A percentile compares a stretch with the other conserved stretches of the same genome.
phyloP scores from a whole-genome alignment of 1,140 invertebrate genomes.

The Calephelis virginiensis region DNA sequence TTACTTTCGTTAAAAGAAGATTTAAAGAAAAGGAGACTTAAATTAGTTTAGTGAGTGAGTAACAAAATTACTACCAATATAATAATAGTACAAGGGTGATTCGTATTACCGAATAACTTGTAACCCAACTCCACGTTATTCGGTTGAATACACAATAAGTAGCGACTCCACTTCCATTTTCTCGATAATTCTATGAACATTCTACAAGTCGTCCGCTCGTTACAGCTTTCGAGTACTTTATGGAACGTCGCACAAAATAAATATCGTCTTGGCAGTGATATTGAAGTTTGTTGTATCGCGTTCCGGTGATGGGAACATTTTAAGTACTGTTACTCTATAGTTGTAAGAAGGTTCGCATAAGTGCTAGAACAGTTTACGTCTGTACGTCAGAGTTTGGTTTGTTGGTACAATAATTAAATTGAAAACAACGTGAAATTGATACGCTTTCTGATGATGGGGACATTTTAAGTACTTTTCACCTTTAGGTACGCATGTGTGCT shows the following conservation, averaged over 20 bases:
- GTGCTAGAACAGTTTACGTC: not conserved
- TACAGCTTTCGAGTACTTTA: constrained; percentile 13
- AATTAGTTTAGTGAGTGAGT: too few species aligned
- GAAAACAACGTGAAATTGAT: too few species aligned
- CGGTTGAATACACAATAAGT: not conserved
- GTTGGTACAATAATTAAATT: too few species aligned
- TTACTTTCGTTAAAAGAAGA: too few species aligned
- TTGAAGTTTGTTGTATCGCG: constrained; percentile 9
- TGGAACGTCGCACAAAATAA: constrained; percentile 15
- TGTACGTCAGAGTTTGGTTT: too few species aligned
- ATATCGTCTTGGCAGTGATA: constrained; percentile 1
- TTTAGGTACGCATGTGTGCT: too few species aligned
- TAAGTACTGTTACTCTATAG: not conserved
- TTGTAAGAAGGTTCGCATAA: not conserved
- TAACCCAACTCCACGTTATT: not conserved
- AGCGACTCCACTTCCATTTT: constrained; percentile 3
- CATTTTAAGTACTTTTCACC: too few species aligned
- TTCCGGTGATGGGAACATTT: not conserved
- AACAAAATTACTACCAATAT: too few species aligned
- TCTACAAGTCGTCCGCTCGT: constrained; percentile 1
- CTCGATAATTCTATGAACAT: constrained; percentile 9
- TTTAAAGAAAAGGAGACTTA: too few species aligned
- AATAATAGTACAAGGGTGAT: too few species aligned
- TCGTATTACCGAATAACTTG: not conserved
- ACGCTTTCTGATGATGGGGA: too few species aligned